These are phyloP conservation scores for Minunthozetes semirufus DNA, from an alignment of 2,888 invertebrate species.

Conservation along the genomic window DNA sequence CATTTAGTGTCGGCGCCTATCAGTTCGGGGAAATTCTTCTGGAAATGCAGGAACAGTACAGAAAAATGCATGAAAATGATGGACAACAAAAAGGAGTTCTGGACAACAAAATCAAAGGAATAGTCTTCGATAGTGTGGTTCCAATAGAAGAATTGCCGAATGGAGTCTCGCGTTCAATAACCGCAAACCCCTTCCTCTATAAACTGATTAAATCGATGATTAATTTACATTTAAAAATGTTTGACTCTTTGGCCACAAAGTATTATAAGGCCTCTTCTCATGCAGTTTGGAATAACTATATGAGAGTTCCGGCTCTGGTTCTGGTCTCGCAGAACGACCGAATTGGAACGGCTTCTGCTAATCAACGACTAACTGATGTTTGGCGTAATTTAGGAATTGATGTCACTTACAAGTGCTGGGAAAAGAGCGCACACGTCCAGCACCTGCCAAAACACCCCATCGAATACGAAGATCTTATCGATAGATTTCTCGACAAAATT, in stretches of 20 bases:
- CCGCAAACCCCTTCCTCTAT: conserved; percentile 51
- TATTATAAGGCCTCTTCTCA: conserved; percentile 77
- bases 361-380: conserved; percentile 62
- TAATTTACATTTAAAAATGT: conserved; percentile 63
- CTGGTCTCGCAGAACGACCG: conserved; percentile 64
- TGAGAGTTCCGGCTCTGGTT: conserved; percentile 68
- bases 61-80: conserved; percentile 50
- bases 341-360: conserved; percentile 67
- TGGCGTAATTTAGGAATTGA: conserved; percentile 70
- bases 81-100: conserved; percentile 48
- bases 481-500: conserved; percentile 56
- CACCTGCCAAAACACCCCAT: conserved; percentile 61
- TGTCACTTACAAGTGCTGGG: conserved; percentile 56
- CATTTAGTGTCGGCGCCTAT: conserved; percentile 84
- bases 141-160: conserved; percentile 54
- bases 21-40: conserved; percentile 72
- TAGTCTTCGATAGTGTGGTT: conserved; percentile 79
- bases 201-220: conserved; percentile 51
- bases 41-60: conserved; percentile 47
- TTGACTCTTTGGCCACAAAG: conserved; percentile 70
- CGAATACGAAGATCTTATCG: conserved; percentile 59
- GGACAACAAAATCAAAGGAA: conserved; percentile 59
- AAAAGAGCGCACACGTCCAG: conserved; percentile 58
- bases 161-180: conserved; percentile 54
- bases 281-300: conserved; percentile 69